Evolutionary conservation across 2,888 invertebrate genomes (phyloP).

Genomic region (Crioceris asparagi): DNA sequence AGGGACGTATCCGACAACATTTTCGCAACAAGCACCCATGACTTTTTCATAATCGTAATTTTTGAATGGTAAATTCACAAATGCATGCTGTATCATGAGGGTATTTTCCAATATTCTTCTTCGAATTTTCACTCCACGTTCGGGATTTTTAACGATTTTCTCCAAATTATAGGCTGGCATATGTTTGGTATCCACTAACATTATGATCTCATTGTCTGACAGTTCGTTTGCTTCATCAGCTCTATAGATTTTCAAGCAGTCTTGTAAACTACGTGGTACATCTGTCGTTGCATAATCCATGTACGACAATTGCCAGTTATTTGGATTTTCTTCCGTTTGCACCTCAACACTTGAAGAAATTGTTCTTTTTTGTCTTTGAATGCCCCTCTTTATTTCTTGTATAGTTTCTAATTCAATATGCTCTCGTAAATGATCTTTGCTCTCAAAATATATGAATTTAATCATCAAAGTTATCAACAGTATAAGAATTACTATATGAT

Average conservation of each 20-base stretch:
- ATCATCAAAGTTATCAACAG: constrained; percentile 72
- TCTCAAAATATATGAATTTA: constrained; percentile 86
- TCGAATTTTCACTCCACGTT: constrained; percentile 76
- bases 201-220: constrained; percentile 72
- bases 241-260: constrained; percentile 61
- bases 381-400: constrained; percentile 6
- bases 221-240: constrained; percentile 55
- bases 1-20: constrained; percentile 91
- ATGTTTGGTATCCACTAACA: constrained; percentile 67
- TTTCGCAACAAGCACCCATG: constrained; percentile 89
- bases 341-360: constrained; percentile 23
- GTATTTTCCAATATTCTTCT: constrained; percentile 51
- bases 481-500: constrained; percentile 79
- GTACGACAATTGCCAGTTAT: constrained; percentile 9
- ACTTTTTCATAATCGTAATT: constrained; percentile 78
- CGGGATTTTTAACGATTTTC: constrained; percentile 63
- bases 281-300: constrained; percentile 17
- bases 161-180: constrained; percentile 82
- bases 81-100: constrained; percentile 40
- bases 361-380: constrained; percentile 17
- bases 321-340: constrained; percentile 22
- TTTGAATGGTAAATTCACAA: constrained; percentile 64
- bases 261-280: constrained; percentile 40
- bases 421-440: constrained; percentile 35
- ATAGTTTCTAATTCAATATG: constrained; percentile 17